Percentiles rank a stretch among this genome's conserved stretches.
Conservation (phyloP, 2,113 vertebrate genomes). For the human (Homo sapiens) region GRCh38 chr13:59958001-59958500, state of each 20-base stretch:
- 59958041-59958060: constrained; percentile 56
- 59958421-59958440: not conserved
- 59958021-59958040: not conserved
- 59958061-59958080: constrained; percentile 70
- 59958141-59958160: constrained; percentile 61
- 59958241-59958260: constrained; percentile 43
- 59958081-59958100: constrained; percentile 45
- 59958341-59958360: not conserved
- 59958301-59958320: not conserved
- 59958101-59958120: constrained; percentile 60
- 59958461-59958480: constrained; percentile 4
- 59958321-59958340: constrained; percentile 27
- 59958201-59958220: constrained; percentile 43
- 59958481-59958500: not conserved
- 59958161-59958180: constrained; percentile 36
- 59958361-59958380: not conserved
- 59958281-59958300: not conserved
- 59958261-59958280: not conserved
- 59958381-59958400: not conserved
- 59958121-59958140: constrained; percentile 22
- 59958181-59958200: constrained; percentile 48
- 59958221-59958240: constrained; percentile 51
- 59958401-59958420: constrained; percentile 2
- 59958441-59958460: not conserved
- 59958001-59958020: not conserved